A percentile compares a stretch with the other conserved stretches of the same genome.
Evolutionary conservation across 23 tunicate genomes (phyloP).

Genomic region (Trididemnum nubilum): DNA sequence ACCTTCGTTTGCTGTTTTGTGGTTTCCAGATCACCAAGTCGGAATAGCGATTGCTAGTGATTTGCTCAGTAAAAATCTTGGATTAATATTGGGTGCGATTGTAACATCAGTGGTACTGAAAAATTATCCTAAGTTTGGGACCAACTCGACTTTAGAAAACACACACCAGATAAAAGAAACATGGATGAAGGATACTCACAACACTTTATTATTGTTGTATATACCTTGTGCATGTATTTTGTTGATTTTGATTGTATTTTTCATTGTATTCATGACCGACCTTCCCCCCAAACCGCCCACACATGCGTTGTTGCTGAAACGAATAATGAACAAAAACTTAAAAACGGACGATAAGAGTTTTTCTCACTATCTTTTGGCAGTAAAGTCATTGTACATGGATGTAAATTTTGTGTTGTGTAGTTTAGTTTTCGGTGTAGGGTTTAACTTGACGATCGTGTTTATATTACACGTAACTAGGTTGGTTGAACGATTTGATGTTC

Average conservation of each 20-base stretch:
- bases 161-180: background rate
- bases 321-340: background rate
- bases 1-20: constrained; percentile 2
- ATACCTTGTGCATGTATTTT: background rate
- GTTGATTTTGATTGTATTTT: background rate
- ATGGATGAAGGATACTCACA: background rate
- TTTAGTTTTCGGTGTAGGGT: background rate
- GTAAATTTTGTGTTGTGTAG: background rate
- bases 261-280: background rate
- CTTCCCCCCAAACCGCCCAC: constrained; percentile 16
- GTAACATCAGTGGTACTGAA: background rate
- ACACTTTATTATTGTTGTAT: background rate
- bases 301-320: background rate
- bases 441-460: background rate
- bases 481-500: background rate
- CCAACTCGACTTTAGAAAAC: background rate
- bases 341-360: background rate
- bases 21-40: constrained; percentile 35
- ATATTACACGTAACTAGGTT: background rate
- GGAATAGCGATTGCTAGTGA: constrained; percentile 13
- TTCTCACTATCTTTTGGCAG: background rate
- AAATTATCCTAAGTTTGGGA: background rate
- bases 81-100: background rate
- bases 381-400: background rate
- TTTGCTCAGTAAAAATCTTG: background rate